Conservation (phyloP, 2,888 invertebrate genomes). For the Cephus sareptanus region DNA sequence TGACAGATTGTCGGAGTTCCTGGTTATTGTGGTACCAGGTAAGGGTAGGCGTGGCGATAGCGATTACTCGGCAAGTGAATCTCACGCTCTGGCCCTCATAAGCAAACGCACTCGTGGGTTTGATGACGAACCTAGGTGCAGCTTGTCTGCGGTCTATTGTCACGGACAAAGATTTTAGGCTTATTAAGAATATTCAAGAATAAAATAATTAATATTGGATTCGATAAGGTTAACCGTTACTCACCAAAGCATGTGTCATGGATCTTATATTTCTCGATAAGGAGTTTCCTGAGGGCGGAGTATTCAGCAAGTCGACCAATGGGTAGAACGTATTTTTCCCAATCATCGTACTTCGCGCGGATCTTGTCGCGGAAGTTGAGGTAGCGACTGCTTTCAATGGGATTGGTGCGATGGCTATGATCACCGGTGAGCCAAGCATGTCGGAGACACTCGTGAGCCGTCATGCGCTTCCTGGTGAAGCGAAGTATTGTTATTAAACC, state of each 20-base stretch:
- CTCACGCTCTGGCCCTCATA: conserved; percentile 98
- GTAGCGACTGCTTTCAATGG: conserved; percentile 88
- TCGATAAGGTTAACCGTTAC: conserved; percentile 39
- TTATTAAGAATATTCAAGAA: conserved; percentile 3
- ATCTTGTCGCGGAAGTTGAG: conserved; percentile 89
- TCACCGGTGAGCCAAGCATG: conserved; percentile 96
- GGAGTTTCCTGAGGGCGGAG: conserved; percentile 93
- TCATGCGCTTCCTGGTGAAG: conserved; percentile 88
- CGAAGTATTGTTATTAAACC: conserved; percentile 1
- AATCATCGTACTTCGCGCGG: conserved; percentile 82
- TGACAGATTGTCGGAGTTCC: conserved; percentile 95
- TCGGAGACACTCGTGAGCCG: conserved; percentile 95
- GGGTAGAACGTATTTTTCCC: conserved; percentile 88
- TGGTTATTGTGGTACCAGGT: conserved; percentile 95
- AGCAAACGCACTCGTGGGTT: conserved; percentile 94
- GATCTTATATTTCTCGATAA: conserved; percentile 96
- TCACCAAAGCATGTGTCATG: conserved; percentile 94
- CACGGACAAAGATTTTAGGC: not conserved
- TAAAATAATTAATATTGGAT: conserved; percentile 7
- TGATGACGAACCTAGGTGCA: conserved; percentile 97
- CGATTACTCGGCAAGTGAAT: conserved; percentile 97
- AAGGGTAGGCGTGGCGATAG: conserved; percentile 92
- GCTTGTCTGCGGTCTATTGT: conserved; percentile 92
- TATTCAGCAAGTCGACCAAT: conserved; percentile 98
- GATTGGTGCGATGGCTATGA: conserved; percentile 78